These are phyloP conservation scores for Leiothrix lutea DNA, from an alignment of 2,113 vertebrate species.

Conservation along the genomic window DNA sequence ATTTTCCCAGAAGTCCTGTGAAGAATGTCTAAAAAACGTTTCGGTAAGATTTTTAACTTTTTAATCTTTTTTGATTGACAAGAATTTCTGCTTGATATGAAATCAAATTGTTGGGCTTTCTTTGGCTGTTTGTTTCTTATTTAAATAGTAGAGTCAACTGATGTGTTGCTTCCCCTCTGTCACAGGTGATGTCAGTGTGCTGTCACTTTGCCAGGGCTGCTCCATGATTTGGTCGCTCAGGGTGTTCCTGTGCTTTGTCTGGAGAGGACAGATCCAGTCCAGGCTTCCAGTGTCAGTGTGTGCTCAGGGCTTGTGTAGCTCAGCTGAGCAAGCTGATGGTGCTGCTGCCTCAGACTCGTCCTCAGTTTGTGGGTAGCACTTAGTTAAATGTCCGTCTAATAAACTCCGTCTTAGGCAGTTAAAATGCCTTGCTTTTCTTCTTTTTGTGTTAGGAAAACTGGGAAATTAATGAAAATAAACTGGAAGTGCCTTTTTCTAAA, in stretches of 20 bases:
- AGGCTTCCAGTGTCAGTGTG: neutral
- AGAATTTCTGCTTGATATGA: neutral
- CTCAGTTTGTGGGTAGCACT: neutral
- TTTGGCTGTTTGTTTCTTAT: neutral
- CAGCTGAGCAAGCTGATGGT: neutral
- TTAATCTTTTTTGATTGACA: neutral
- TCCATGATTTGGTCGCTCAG: neutral
- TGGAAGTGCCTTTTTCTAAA: neutral
- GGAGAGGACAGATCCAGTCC: neutral
- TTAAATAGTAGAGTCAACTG: neutral
- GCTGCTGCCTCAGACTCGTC: neutral
- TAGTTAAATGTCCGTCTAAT: neutral
- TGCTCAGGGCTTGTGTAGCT: neutral
- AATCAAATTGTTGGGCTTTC: neutral
- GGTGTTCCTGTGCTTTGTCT: neutral
- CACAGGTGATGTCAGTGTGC: rapidly evolving
- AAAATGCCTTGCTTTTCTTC: neutral
- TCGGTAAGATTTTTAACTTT: slow-evolving; percentile 45
- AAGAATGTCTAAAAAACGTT: slow-evolving; percentile 66
- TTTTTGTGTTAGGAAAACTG: neutral
- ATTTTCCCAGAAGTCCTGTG: slow-evolving; percentile 59
- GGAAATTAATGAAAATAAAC: neutral
- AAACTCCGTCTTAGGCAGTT: neutral
- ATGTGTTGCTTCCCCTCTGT: neutral
- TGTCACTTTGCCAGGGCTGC: neutral